Percentiles rank a stretch among this genome's conserved stretches.
phyloP scores from a whole-genome alignment of 2,888 invertebrate genomes.

The Myopa testacea region DNA sequence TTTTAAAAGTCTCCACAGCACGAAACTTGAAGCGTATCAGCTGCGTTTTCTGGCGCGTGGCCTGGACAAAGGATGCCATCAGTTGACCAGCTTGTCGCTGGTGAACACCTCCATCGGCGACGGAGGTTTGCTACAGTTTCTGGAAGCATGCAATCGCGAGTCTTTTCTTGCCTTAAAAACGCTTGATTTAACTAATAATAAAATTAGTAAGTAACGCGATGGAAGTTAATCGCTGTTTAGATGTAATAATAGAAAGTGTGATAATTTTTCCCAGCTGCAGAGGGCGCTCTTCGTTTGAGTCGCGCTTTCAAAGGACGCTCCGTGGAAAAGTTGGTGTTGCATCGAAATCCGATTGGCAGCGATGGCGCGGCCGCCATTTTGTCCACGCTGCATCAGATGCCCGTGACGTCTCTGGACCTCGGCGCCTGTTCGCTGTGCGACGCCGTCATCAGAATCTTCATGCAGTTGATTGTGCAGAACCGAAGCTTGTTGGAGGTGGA shows the following conservation, averaged over 20 bases:
- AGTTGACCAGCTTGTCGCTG: constrained; percentile 58
- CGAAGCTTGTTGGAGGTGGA: constrained; percentile 57
- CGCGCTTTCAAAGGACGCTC: constrained; percentile 56
- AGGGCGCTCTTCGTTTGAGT: constrained; percentile 63
- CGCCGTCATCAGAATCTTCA: constrained; percentile 60
- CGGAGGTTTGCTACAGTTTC: constrained; percentile 63
- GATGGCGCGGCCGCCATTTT: constrained; percentile 66
- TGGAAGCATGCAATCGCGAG: constrained; percentile 60
- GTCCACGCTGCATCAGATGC: constrained; percentile 55
- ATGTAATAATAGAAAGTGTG: not conserved
- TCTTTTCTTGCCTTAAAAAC: constrained; percentile 60
- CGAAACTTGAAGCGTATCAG: constrained; percentile 63
- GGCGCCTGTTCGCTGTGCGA: constrained; percentile 61
- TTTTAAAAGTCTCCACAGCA: constrained; percentile 61
- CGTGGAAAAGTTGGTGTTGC: constrained; percentile 58
- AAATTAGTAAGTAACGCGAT: constrained; percentile 57
- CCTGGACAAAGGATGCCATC: constrained; percentile 65
- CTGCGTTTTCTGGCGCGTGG: constrained; percentile 60
- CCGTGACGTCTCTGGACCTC: constrained; percentile 59
- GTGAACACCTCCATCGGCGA: constrained; percentile 64
- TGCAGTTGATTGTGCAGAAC: constrained; percentile 62
- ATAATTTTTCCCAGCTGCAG: constrained; percentile 54
- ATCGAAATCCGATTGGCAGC: constrained; percentile 66
- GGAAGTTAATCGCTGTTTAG: not conserved
- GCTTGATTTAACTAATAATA: constrained; percentile 65